phyloP scores from a whole-genome alignment of 30 jellyfish, hydroid and myxozoan species.

The Rhopilema esculentum region DNA sequence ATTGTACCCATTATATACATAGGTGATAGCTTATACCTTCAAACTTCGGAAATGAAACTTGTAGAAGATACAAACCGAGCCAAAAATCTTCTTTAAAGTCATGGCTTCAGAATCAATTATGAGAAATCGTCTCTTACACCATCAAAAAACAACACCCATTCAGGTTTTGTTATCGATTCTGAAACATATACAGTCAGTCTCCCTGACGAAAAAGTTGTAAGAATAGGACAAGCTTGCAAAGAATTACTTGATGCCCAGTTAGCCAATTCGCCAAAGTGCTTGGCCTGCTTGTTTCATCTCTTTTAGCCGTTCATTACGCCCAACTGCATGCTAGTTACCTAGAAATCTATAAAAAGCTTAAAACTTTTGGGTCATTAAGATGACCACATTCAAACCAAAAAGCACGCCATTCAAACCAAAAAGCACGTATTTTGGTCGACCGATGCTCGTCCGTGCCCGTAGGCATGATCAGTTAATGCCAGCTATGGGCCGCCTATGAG shows the following conservation, averaged over 20 bases:
- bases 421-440: too few relatives aligned
- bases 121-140: constrained; percentile 4
- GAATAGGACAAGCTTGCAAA: not conserved
- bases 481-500: too few relatives aligned
- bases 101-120: constrained; percentile 2
- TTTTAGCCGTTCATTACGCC: constrained; percentile 1
- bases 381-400: too few relatives aligned
- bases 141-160: not conserved
- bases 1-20: constrained; percentile 8
- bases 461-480: too few relatives aligned
- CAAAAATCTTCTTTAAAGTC: not conserved
- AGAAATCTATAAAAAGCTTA: constrained; percentile 6
- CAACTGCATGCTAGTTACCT: constrained; percentile 4
- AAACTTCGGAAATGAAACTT: not conserved
- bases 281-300: not conserved
- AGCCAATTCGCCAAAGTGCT: not conserved
- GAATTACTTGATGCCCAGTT: not conserved
- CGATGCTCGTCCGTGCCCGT: too few relatives aligned
- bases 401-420: too few relatives aligned
- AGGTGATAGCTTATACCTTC: not conserved
- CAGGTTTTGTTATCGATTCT: constrained; percentile 13
- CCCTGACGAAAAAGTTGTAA: constrained; percentile 1
- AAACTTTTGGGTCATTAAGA: too few relatives aligned
- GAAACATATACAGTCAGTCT: constrained; percentile 19
- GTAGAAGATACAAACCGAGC: not conserved